Evolutionary conservation across 2,888 invertebrate genomes (phyloP).

Genomic region (Diarsia dahlii): DNA sequence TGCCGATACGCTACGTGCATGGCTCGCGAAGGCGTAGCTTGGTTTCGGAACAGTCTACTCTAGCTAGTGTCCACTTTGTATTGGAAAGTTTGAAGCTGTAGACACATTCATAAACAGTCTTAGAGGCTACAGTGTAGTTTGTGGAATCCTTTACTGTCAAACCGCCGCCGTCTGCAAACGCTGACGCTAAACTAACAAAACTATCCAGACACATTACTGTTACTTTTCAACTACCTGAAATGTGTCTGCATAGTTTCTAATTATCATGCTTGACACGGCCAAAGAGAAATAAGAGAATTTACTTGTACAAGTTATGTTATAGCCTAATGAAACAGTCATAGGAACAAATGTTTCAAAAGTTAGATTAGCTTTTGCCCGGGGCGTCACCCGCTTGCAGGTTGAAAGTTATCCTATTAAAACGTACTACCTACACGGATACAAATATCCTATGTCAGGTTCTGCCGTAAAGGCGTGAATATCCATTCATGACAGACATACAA

Average conservation of each 20-base stretch:
- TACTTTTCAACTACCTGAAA: neutral
- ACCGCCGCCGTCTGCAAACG: neutral
- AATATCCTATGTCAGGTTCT: neutral
- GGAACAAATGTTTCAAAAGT: neutral
- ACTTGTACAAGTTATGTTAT: neutral
- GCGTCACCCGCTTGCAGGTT: neutral
- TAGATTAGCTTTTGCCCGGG: neutral
- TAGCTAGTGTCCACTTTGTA: too few species aligned
- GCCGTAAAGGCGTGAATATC: neutral
- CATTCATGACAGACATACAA: neutral
- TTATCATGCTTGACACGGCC: neutral
- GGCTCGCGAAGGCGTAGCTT: neutral
- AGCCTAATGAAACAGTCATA: neutral
- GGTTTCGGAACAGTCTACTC: neutral
- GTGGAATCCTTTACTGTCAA: neutral
- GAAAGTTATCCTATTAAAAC: neutral
- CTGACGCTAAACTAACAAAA: neutral
- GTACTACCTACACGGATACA: neutral
- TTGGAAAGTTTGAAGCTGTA: too few species aligned
- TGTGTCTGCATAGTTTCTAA: neutral
- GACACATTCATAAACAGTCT: too few species aligned
- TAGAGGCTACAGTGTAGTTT: too few species aligned
- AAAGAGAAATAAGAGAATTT: neutral
- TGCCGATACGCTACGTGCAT: neutral
- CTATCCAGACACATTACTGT: neutral